Base-by-base conservation (phyloP, 2,113 vertebrate species). In the Pseudonaja textilis region DNA sequence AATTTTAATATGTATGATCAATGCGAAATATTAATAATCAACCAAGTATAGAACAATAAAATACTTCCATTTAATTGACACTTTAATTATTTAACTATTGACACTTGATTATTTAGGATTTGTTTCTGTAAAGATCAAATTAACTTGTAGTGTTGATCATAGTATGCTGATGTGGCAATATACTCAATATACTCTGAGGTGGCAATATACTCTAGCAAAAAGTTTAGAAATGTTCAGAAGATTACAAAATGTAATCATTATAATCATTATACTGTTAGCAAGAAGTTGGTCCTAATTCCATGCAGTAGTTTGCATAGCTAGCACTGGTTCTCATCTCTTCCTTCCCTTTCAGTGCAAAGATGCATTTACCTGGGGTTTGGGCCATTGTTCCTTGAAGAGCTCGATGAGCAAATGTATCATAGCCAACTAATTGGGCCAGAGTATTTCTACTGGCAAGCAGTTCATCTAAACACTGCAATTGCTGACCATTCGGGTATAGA, bases 341-440 rank as follows among this genome's bases (percentile, higher is more conserved):
- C 59, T 25, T 0, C 12, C 8, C 1, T 45, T 91, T 57, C 90
- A 92, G 85, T 74, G 91, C 1, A 47, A 1, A 14, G 3, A 89
- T 42, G 29, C 93, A 39, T 88, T 89, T 96, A 99, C 99, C 99
- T 98, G 99, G 99, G 90, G 94, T 99, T 97, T 98, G 98, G 74
- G 98, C 98, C 97, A 99, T 99, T 0, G 99, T 99, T 90, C 99
- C 99, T 93, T 98, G 98, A 47, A 99, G 98, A 54, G 99, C 99
- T 94, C 99, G 97, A 96, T 99, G 98, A 87, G 98, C 98, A 91
- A 98, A 99, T 0, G 98, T 98, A 29, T 98, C 94, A 0, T 99
- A 99, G 14, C 99, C 99, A 88, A 99, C 98, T 91, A 99, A 85
- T 61, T 98, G 98, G 23, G 99, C 99, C 95, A 99, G 96, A 34